Conservation (phyloP, 1,140 invertebrate species). For the Drosophila obscura region DNA sequence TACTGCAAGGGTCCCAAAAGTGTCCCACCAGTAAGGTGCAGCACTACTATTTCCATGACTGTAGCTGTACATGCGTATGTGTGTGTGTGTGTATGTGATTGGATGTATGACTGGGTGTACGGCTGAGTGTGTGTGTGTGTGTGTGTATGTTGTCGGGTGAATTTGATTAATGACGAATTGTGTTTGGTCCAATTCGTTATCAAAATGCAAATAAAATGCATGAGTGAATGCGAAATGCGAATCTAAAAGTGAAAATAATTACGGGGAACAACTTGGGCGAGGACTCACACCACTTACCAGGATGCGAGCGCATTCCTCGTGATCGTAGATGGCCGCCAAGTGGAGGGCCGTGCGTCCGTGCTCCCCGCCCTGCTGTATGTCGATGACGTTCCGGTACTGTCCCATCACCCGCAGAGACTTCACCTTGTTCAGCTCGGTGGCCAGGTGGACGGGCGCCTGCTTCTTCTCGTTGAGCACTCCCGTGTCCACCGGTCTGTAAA, state of each 20-base stretch:
- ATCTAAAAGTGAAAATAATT: conserved; percentile 44
- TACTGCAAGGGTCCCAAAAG: too few species aligned
- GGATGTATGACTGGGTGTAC: not conserved
- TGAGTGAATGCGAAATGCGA: conserved; percentile 29
- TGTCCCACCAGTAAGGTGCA: too few species aligned
- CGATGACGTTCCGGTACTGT: conserved; percentile 87
- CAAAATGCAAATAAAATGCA: conserved; percentile 61
- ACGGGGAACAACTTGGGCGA: conserved; percentile 39
- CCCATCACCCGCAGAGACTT: conserved; percentile 88
- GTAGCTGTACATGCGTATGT: not conserved
- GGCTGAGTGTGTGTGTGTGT: conserved; percentile 3
- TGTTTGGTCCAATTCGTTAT: conserved; percentile 30
- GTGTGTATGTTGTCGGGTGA: not conserved
- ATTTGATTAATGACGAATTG: conserved; percentile 64
- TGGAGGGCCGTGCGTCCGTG: conserved; percentile 92
- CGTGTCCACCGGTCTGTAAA: conserved; percentile 87
- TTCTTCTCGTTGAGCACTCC: conserved; percentile 90
- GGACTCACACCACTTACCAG: conserved; percentile 86
- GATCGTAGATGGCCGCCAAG: conserved; percentile 92
- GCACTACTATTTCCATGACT: too few species aligned
- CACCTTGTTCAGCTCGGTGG: conserved; percentile 90
- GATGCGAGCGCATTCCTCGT: conserved; percentile 90
- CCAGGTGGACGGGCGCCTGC: conserved; percentile 91
- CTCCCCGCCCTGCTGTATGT: conserved; percentile 90
- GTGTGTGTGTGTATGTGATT: conserved; percentile 7